Conservation (phyloP, 2,888 invertebrate species). For the Metopia argyrocephala region DNA sequence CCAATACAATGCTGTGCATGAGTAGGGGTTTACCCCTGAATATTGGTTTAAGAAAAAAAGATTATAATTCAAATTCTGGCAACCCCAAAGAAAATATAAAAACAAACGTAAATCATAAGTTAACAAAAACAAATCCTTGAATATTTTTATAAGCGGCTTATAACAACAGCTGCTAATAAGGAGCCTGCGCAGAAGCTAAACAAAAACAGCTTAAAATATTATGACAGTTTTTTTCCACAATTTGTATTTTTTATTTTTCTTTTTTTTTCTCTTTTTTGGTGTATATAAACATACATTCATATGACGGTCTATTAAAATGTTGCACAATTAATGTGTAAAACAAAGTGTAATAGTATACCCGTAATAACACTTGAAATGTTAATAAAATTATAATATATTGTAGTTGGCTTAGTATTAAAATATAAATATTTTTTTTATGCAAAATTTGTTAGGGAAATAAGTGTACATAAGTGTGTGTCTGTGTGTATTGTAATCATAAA, state of each 20-base stretch:
- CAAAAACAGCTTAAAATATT: background rate
- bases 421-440: too few species aligned
- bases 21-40: too few species aligned
- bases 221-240: slow-evolving; percentile 2
- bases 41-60: too few species aligned
- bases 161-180: slow-evolving; percentile 41
- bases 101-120: slow-evolving; percentile 24
- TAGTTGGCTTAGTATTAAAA: too few species aligned
- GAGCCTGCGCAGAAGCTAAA: slow-evolving; percentile 39
- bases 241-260: background rate
- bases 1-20: too few species aligned
- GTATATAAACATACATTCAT: too few species aligned
- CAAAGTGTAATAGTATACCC: slow-evolving; percentile 22
- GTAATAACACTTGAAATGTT: background rate
- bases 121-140: slow-evolving; percentile 47
- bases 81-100: too few species aligned
- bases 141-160: slow-evolving; percentile 51
- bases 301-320: slow-evolving; percentile 33
- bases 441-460: background rate
- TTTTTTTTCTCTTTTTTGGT: too few species aligned
- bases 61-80: too few species aligned
- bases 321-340: slow-evolving; percentile 13
- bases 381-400: too few species aligned
- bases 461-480: background rate
- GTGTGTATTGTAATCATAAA: background rate